phyloP scores from a whole-genome alignment of 2,113 vertebrate genomes.

The Erythrocercus mccallii region DNA sequence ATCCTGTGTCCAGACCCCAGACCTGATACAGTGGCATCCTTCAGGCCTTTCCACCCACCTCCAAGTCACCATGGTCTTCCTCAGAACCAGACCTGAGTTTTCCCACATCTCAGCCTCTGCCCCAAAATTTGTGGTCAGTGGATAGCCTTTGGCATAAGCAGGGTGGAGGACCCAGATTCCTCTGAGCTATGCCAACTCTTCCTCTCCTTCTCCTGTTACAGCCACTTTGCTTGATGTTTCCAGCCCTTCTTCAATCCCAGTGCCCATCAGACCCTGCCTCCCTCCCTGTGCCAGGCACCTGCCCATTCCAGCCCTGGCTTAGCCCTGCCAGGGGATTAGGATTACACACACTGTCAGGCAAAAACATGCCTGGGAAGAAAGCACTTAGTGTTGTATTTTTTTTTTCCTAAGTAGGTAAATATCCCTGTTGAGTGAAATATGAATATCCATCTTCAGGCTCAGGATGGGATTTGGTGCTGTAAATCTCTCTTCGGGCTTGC shows the following conservation, averaged over 20 bases:
- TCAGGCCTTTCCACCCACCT: background rate
- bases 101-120: background rate
- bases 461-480: conserved; percentile 43
- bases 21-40: background rate
- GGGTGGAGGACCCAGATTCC: background rate
- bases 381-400: conserved; percentile 29
- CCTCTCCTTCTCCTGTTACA: background rate
- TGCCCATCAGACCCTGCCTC: background rate
- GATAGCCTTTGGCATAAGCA: background rate
- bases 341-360: conserved; percentile 25
- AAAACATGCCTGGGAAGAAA: conserved; percentile 31
- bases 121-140: accelerated
- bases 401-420: conserved; percentile 49
- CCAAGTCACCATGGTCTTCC: background rate
- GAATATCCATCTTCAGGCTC: conserved; percentile 50
- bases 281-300: background rate
- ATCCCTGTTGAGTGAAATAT: conserved; percentile 45
- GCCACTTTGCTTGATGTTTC: accelerated
- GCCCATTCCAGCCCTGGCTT: accelerated
- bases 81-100: background rate
- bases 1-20: background rate
- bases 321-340: conserved; percentile 25
- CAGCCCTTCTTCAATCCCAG: background rate
- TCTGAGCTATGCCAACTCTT: background rate
- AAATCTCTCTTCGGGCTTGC: background rate